Conservation (phyloP, 2,113 vertebrate species). For the Scomber colias region DNA sequence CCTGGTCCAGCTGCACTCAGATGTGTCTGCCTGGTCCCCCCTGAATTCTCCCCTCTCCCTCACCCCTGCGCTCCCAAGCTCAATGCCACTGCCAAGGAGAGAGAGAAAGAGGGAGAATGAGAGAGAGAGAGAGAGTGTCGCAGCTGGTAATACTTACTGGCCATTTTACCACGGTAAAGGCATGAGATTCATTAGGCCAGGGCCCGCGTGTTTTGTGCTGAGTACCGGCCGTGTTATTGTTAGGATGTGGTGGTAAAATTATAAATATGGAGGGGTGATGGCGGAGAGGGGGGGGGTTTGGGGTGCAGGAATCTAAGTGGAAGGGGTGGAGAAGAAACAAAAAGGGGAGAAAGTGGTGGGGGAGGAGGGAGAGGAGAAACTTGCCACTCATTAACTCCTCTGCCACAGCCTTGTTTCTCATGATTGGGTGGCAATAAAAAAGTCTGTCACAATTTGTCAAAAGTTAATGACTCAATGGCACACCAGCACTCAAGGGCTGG, state of each 20-base stretch:
- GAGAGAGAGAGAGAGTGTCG: conserved; percentile 88
- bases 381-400: conserved; percentile 94
- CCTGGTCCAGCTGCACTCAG: conserved; percentile 94
- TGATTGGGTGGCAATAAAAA: conserved; percentile 88
- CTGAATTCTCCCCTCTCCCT: conserved; percentile 29
- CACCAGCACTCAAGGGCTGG: conserved; percentile 61
- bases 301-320: conserved; percentile 78
- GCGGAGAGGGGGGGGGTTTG: conserved; percentile 66
- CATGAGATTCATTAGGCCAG: conserved; percentile 99
- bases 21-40: conserved; percentile 88
- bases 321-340: conserved; percentile 49
- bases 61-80: conserved; percentile 60
- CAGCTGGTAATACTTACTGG: conserved; percentile 99
- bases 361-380: conserved; percentile 82
- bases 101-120: conserved; percentile 85
- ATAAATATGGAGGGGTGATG: conserved; percentile 93
- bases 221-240: conserved; percentile 99
- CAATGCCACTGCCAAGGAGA: conserved; percentile 88
- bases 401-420: conserved; percentile 91
- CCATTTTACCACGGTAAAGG: conserved; percentile 91
- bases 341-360: conserved; percentile 31
- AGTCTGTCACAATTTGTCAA: conserved; percentile 88
- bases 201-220: conserved; percentile 95
- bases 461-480: conserved; percentile 90
- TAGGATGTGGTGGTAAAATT: conserved; percentile 99